Evolutionary conservation across 1,140 invertebrate genomes (phyloP).

Genomic region (Aphelenchoides fujianensis): DNA sequence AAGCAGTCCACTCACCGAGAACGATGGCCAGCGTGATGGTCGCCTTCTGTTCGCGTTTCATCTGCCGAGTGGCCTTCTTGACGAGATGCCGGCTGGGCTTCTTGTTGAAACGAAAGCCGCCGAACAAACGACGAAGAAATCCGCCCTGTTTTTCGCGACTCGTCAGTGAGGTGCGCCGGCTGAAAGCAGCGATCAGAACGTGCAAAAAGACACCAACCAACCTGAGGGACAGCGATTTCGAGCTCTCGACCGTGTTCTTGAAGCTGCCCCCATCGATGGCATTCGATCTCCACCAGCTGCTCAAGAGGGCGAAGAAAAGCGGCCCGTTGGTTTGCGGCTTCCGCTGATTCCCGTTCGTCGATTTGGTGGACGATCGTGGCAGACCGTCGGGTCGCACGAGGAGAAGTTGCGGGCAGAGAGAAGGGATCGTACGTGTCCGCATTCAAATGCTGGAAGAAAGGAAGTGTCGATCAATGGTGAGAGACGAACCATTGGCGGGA

Average conservation of each 20-base stretch:
- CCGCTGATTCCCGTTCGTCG: background rate
- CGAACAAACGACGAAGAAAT: slow-evolving; percentile 11
- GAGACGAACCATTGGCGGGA: background rate
- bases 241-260: background rate
- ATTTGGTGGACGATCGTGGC: too few relatives aligned
- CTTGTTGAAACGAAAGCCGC: slow-evolving; percentile 30
- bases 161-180: background rate
- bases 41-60: slow-evolving; percentile 80
- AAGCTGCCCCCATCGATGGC: background rate
- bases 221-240: background rate
- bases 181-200: background rate
- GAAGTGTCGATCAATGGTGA: background rate
- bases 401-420: background rate
- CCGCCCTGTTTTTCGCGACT: background rate
- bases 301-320: background rate
- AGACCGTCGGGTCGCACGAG: background rate
- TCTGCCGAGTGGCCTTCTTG: slow-evolving; percentile 59
- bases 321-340: background rate
- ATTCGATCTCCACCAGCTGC: background rate
- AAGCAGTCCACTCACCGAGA: slow-evolving; percentile 74
- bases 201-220: background rate
- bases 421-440: background rate
- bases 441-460: background rate
- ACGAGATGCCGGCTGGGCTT: slow-evolving; percentile 50
- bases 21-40: slow-evolving; percentile 98